Conservation (phyloP, 2,797 vertebrate species). For the Cottoperca gobio region DNA sequence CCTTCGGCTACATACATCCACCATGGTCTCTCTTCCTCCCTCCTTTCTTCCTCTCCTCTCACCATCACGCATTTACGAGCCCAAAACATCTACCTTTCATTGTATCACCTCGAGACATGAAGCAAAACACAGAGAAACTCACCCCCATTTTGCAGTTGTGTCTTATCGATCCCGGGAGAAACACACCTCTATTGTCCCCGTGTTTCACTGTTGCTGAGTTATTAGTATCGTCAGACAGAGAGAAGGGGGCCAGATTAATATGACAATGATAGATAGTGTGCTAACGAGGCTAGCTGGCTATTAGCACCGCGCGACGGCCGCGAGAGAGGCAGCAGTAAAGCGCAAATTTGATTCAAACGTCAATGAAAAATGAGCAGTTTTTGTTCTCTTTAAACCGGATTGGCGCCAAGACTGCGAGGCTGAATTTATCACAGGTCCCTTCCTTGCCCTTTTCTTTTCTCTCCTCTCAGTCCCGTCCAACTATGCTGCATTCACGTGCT, state of each 20-base stretch:
- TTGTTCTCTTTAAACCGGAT: conserved; percentile 58
- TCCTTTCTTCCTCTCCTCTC: conserved; percentile 30
- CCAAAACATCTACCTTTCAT: conserved; percentile 45
- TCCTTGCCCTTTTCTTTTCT: conserved; percentile 63
- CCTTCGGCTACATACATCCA: conserved; percentile 62
- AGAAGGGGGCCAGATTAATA: conserved; percentile 66
- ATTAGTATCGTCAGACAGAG: conserved; percentile 62
- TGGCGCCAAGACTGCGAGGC: conserved; percentile 79
- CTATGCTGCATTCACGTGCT: conserved; percentile 65
- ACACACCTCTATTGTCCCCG: conserved; percentile 70
- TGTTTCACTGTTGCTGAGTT: conserved; percentile 53
- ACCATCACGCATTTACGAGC: conserved; percentile 32
- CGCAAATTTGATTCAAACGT: conserved; percentile 22
- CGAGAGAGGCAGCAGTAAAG: neutral
- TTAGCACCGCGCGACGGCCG: conserved; percentile 23
- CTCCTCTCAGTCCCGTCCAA: conserved; percentile 61
- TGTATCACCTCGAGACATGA: conserved; percentile 16
- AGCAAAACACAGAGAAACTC: conserved; percentile 69
- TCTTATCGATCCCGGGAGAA: conserved; percentile 63
- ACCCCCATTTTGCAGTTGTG: conserved; percentile 84
- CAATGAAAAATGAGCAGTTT: conserved; percentile 8
- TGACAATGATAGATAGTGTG: conserved; percentile 68
- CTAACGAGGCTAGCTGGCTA: conserved; percentile 67
- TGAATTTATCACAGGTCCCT: conserved; percentile 63
- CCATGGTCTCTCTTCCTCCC: conserved; percentile 40